These are phyloP conservation scores for Drosophila auraria DNA, from an alignment of 1,140 invertebrate species.

Conservation along the genomic window DNA sequence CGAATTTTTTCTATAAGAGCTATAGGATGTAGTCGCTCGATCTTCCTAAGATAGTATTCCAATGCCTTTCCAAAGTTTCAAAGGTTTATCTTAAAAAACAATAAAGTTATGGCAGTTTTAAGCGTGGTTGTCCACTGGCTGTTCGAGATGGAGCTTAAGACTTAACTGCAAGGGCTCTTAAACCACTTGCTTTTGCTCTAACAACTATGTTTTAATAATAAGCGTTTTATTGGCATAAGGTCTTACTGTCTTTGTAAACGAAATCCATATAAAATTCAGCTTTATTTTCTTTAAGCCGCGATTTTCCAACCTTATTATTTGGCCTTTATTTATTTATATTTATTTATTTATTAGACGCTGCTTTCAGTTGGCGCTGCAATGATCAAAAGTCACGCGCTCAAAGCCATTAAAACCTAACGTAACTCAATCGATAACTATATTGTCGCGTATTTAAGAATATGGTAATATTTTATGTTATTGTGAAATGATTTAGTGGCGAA, in stretches of 20 bases:
- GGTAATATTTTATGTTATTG: background rate
- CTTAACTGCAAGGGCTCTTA: too few species aligned
- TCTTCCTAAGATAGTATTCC: background rate
- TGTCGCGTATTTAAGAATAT: background rate
- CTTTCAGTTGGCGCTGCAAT: conserved; percentile 25
- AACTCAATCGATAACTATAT: conserved; percentile 2
- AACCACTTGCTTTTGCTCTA: too few species aligned
- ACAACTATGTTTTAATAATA: background rate
- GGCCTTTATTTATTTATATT: conserved; percentile 16
- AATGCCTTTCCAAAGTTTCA: background rate
- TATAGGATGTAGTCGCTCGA: too few species aligned
- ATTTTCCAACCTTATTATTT: background rate
- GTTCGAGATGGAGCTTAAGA: too few species aligned
- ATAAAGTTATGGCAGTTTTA: too few species aligned
- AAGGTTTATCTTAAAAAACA: too few species aligned
- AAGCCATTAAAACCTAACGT: background rate
- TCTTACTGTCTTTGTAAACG: too few species aligned
- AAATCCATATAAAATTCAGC: background rate
- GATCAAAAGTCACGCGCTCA: conserved; percentile 54
- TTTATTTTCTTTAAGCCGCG: background rate
- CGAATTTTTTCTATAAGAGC: too few species aligned
- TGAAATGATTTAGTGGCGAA: background rate
- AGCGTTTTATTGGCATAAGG: background rate
- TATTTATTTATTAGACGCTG: conserved; percentile 24
- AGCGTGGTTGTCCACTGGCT: too few species aligned